Evolutionary conservation across 1,140 invertebrate genomes (phyloP).

Genomic region (Trichoplusia ni): DNA sequence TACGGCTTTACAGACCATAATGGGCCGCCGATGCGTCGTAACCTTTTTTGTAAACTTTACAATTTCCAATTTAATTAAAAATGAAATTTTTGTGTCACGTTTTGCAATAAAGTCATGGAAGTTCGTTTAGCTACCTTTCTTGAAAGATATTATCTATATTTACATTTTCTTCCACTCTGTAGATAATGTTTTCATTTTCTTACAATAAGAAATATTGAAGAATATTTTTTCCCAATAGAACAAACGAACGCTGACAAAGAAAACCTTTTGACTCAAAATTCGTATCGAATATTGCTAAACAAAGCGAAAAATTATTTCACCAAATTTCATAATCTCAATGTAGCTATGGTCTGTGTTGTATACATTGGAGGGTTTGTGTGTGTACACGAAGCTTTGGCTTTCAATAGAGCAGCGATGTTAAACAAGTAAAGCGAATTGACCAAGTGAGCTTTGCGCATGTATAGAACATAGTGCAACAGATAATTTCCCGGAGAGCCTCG

Average conservation of each 20-base stretch:
- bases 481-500: slow-evolving; percentile 38
- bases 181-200: not conserved
- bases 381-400: not conserved
- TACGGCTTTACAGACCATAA: not conserved
- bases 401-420: slow-evolving; percentile 29
- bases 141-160: not conserved
- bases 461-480: slow-evolving; percentile 42
- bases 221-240: slow-evolving; percentile 17
- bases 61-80: slow-evolving; percentile 22
- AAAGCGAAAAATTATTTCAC: slow-evolving; percentile 42
- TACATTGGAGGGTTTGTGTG: slow-evolving; percentile 18
- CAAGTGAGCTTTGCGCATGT: slow-evolving; percentile 41
- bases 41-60: slow-evolving; percentile 13
- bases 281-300: slow-evolving; percentile 37
- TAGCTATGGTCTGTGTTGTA: not conserved
- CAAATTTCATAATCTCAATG: not conserved
- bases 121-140: not conserved
- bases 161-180: not conserved
- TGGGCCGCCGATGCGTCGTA: slow-evolving; percentile 17
- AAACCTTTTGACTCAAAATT: slow-evolving; percentile 27
- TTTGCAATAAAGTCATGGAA: not conserved
- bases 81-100: not conserved
- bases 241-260: slow-evolving; percentile 26
- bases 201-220: slow-evolving; percentile 9
- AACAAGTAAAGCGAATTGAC: not conserved